phyloP scores from a whole-genome alignment of 2,888 invertebrate genomes.

The Netelia inedita region DNA sequence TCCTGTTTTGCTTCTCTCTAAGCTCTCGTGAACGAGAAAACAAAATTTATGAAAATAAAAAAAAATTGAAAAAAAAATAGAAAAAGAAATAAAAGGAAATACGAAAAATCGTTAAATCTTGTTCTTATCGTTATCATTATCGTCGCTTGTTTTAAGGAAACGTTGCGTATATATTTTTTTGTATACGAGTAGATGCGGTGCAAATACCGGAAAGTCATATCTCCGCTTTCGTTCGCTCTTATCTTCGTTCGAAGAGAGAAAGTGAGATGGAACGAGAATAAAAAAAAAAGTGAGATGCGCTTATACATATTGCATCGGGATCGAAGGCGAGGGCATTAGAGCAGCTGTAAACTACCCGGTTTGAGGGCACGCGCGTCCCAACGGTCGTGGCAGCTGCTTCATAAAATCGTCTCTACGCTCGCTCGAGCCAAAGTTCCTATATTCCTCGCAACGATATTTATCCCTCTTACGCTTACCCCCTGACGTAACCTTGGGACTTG shows the following conservation, averaged over 20 bases:
- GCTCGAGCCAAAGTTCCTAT: conserved; percentile 62
- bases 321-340: conserved; percentile 27
- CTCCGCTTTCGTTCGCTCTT: conserved; percentile 11
- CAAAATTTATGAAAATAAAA: conserved; percentile 1
- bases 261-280: conserved; percentile 19
- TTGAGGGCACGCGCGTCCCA: conserved; percentile 83
- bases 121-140: no score
- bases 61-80: not conserved
- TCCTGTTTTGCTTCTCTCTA: conserved; percentile 24
- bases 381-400: conserved; percentile 83
- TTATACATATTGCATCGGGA: conserved; percentile 44
- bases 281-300: conserved; percentile 24
- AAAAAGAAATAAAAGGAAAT: not conserved
- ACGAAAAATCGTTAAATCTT: no score
- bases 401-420: conserved; percentile 74
- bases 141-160: no score
- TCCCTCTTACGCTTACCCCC: not conserved
- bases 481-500: not conserved
- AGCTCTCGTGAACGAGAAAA: not conserved
- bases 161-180: not conserved
- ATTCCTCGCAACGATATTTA: no score
- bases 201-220: conserved; percentile 1
- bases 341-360: conserved; percentile 69
- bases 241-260: not conserved
- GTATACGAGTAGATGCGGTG: not conserved